Evolutionary conservation across 2,113 vertebrate genomes (phyloP).

Genomic region (human): GRCh38 chr20:58375501-58376000

Average conservation of each 20-base stretch:
- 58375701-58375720: background rate
- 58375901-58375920: background rate
- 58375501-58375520: background rate
- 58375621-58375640: too few relatives aligned
- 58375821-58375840: background rate
- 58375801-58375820: background rate
- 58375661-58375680: background rate
- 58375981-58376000: rapidly evolving
- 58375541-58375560: rapidly evolving
- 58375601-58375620: background rate
- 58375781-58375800: background rate
- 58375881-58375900: background rate
- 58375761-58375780: background rate
- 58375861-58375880: background rate
- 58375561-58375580: rapidly evolving
- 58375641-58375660: rapidly evolving
- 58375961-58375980: background rate
- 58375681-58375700: background rate
- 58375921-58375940: background rate
- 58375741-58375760: background rate
- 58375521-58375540: rapidly evolving
- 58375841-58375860: background rate
- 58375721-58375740: background rate
- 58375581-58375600: background rate
- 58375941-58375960: rapidly evolving